Evolutionary conservation across 1,140 invertebrate species (phyloP), one percentile per base, ranked within the genome.

Genomic region (Nilaparvata lugens): DNA sequence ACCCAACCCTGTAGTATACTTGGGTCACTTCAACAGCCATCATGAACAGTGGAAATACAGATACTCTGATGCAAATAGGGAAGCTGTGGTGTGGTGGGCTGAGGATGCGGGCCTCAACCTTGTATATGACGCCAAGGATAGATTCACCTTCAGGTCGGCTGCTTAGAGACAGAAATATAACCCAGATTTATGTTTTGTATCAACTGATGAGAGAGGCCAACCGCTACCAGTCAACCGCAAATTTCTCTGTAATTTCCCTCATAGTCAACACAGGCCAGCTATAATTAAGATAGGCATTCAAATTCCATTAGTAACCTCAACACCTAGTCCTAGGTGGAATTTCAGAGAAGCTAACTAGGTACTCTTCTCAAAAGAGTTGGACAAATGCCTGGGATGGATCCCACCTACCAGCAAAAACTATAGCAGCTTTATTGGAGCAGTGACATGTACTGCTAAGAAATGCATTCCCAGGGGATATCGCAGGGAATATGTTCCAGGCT

Each of bases 401-500:
- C 28, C 28, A 28, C 28, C 28, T 28, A 28, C 28, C 28, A 28
- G 28, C 28, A 28, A 28, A 28, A 28, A 28, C 28, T 28, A 28
- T 28, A 28, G 28, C 28, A 28, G 28, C 3, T 28, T 28, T 28
- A 28, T 28, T 54, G 28, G 25, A 45, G 25, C 38, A 19, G 25
- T 58, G 38, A 58, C 23, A 23, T 16, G 19, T 38, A 43, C 56
- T 23, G 56, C 56, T 16, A 45, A 51, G 38, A 43, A 58, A 40
- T 51, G 14, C 42, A 58, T 58, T 16, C 56, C 56, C 5, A 21
- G 56, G n/a, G 56, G 56, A n/a, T 58, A 43, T 51, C 16, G 56
- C 6, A 58, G 51, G 19, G 40, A 58, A 38, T 51, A 58, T 14
- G 42, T 58, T 18, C 56, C 21, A 24, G 56, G 56, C 43, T 58